Base-by-base conservation (phyloP, 2,888 invertebrate genomes). In the Adineta ricciae region DNA sequence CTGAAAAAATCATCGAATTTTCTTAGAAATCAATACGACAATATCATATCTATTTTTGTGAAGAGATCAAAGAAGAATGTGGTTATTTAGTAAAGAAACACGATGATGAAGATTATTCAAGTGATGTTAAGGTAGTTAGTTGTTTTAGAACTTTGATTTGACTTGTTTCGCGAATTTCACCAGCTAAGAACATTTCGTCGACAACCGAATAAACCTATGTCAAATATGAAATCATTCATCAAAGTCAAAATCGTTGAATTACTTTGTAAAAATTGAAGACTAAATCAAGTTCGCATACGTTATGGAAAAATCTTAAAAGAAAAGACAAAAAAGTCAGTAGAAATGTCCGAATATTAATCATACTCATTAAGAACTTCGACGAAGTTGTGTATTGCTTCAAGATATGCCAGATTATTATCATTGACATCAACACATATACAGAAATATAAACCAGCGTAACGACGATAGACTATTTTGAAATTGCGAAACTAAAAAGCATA, bases 391-490 rank as follows among this genome's bases (percentile, higher is more conserved):
- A 99, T 99, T 64, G 98, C 98, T 92, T 99, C 99, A 89, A 99
- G 92, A 90, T 99, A 99, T 90, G 96, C 97, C 87, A 99, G 92
- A 91, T 99, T 99, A 92, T 99, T 99, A 92, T 99, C 99, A 89
- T 96, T 96, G 16, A 99, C 97, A 90, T 99, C 99, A n/a, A 99
- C 99, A 90, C 99, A 99, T 90, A 99, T 98, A 91, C 99, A 99
- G 92, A 99, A 99, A 91, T 99, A 99, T 49, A 99, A 93, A 0
- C 99, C 99, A 56, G 99, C 99, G 91, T 99, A 99, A 87, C 99
- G 93, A 89, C 99, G 93, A 91, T 99, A 99, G 2, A 99, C 97
- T 88, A 99, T 99, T 92, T 99, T 99, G 92, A 98, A 99, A 91
- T 99, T 99, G 84, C 99, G 94, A 91, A 99, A 99, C 97, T 97